phyloP scores from a whole-genome alignment of 2,888 invertebrate species.

The Horisme vitalbata region DNA sequence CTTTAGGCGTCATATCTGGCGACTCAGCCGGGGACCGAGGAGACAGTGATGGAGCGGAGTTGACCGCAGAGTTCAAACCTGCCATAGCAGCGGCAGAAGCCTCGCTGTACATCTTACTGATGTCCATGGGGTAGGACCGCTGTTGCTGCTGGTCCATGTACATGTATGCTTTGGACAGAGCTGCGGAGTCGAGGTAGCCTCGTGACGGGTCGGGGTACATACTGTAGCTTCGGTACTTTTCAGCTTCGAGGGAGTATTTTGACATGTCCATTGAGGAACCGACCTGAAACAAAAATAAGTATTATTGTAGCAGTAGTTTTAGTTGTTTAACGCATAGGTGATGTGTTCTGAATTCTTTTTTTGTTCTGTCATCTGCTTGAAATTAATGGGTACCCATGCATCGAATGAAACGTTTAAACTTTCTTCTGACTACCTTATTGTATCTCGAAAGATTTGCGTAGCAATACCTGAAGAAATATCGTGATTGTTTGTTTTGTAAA shows the following conservation, averaged over 20 bases:
- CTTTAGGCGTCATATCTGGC: constrained; percentile 78
- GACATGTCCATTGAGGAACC: constrained; percentile 90
- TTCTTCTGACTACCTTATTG: too few species aligned
- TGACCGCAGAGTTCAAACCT: constrained; percentile 70
- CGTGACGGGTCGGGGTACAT: constrained; percentile 90
- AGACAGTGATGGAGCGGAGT: constrained; percentile 71
- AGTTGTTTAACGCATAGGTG: too few species aligned
- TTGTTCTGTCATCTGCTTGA: too few species aligned
- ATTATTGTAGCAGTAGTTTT: too few species aligned
- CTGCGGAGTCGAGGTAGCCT: constrained; percentile 88
- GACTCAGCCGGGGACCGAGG: constrained; percentile 79
- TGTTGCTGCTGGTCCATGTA: constrained; percentile 87
- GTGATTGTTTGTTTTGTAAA: too few species aligned
- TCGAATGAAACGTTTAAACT: too few species aligned
- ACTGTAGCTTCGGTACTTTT: constrained; percentile 89
- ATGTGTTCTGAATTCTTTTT: too few species aligned
- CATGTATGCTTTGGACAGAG: constrained; percentile 89
- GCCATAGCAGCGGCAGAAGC: constrained; percentile 84
- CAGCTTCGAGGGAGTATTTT: constrained; percentile 89
- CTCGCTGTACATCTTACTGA: constrained; percentile 86
- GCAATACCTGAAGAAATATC: too few species aligned
- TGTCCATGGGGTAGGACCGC: constrained; percentile 84
- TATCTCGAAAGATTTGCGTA: too few species aligned
- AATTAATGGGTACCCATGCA: too few species aligned
- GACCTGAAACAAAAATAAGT: constrained; percentile 80